phyloP scores from a whole-genome alignment of 2,888 invertebrate species.

The Apodemia zela region DNA sequence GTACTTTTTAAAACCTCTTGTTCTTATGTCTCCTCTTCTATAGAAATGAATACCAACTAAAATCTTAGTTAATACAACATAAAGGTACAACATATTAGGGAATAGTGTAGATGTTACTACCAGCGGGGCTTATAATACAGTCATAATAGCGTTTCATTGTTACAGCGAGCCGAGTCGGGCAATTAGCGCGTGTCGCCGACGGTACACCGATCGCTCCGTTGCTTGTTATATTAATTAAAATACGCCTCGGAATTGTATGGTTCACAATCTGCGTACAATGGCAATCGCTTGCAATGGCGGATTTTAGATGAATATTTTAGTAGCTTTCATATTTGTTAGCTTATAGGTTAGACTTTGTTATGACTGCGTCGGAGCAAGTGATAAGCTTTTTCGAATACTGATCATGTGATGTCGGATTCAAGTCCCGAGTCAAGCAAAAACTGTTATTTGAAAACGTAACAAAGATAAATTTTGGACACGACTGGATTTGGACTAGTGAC shows the following conservation, averaged over 20 bases:
- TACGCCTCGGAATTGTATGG: conserved; percentile 21
- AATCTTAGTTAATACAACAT: neutral
- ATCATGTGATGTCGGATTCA: too few relatives aligned
- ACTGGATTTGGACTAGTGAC: too few relatives aligned
- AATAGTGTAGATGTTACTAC: conserved; percentile 18
- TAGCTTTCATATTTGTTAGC: neutral
- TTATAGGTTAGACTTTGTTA: neutral
- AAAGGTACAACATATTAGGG: neutral
- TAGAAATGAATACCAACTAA: neutral
- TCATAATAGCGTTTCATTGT: conserved; percentile 21
- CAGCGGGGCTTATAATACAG: conserved; percentile 15
- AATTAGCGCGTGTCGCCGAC: conserved; percentile 24
- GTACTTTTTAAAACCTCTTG: too few relatives aligned
- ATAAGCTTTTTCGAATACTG: too few relatives aligned
- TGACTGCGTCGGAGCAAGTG: too few relatives aligned
- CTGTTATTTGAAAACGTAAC: too few relatives aligned
- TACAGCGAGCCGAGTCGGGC: conserved; percentile 17
- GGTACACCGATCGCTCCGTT: conserved; percentile 18
- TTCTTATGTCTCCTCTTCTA: neutral
- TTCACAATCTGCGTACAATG: conserved; percentile 4
- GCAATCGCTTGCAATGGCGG: conserved; percentile 15
- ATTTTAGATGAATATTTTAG: conserved; percentile 7
- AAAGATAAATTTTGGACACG: too few relatives aligned
- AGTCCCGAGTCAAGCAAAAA: too few relatives aligned
- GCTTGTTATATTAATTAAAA: conserved; percentile 27